phyloP scores from a whole-genome alignment of 2,797 vertebrate genomes.

The Hafferia zeledoni region DNA sequence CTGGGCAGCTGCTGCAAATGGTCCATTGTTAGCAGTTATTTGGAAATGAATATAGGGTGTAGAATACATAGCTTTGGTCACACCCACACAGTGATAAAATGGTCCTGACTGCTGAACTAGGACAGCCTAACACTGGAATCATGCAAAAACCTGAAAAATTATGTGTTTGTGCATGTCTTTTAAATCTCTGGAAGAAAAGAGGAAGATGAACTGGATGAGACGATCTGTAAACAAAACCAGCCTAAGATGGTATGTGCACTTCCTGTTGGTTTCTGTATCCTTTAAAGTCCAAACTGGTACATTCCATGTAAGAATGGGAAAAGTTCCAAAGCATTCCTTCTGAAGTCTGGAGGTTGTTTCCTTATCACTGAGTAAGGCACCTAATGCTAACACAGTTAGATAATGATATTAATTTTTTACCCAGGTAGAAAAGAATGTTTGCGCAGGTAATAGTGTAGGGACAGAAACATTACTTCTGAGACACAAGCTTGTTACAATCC shows the following conservation, averaged over 20 bases:
- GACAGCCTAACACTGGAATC: neutral
- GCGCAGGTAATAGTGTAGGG: neutral
- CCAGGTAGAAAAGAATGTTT: neutral
- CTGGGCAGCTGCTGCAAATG: too few species aligned
- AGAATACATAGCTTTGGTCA: too few species aligned
- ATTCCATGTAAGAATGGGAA: neutral
- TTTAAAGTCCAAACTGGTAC: neutral
- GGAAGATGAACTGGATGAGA: neutral
- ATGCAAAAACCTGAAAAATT: neutral
- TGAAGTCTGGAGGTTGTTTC: neutral
- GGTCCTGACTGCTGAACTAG: too few species aligned
- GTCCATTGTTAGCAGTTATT: too few species aligned
- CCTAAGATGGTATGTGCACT: accelerated
- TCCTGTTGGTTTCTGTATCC: neutral
- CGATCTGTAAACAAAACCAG: neutral
- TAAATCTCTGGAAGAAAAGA: neutral
- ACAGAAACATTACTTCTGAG: neutral
- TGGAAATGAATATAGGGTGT: too few species aligned
- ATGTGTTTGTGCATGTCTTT: neutral
- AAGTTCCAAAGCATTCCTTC: constrained; percentile 1
- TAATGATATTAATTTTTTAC: neutral
- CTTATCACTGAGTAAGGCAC: neutral
- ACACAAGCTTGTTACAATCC: neutral
- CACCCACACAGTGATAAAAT: too few species aligned
- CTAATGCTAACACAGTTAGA: neutral